Evolutionary conservation across 2,113 vertebrate genomes (phyloP), one percentile per base, ranked within the genome.

Genomic region (Tragelaphus scriptus): DNA sequence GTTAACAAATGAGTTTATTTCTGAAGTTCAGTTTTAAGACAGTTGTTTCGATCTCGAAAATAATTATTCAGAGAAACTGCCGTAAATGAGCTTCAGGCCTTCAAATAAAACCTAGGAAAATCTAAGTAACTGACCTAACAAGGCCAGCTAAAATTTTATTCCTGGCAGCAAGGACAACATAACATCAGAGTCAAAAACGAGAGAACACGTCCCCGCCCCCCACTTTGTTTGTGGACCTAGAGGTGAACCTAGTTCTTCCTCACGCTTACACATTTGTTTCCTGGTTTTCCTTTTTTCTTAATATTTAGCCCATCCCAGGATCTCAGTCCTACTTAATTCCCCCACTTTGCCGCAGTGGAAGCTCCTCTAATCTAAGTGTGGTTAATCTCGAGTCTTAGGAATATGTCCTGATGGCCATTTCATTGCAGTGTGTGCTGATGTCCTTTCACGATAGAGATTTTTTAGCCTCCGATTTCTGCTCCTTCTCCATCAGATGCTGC

Each of bases 131-230:
- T 40, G 88, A 63, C 44, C 25, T n/a, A 40, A 56, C 10, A 44
- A 28, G 25, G 49, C 25, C 16, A 15, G 28, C 51, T 63, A 21
- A 19, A 25, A 21, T 19, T 58, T 80, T 58, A 11, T 47, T 82
- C 14, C 2, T 56, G 26, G 21, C 5, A 19, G 47, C 71, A 56
- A 44, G 19, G 59, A 28, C 25, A 61, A 1, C 21, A 1, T 30
- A 26, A 40, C 2, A 7, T 71, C 6, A 30, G 82, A 36, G 49
- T 28, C 15, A 75, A 36, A 47, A 40, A 0, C 23, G 65, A 19
- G 40, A 7, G 25, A 55, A 21, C 11, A 3, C 3, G 7, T 6
- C 9, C n/a, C 15, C 17, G 17, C 7, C 3, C 2, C 21, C 68
- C n/a, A 47, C 7, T 26, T 32, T 58, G 49, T 28, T 30, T 65